phyloP scores from a whole-genome alignment of 2,888 invertebrate species.

The Lithophane socia region DNA sequence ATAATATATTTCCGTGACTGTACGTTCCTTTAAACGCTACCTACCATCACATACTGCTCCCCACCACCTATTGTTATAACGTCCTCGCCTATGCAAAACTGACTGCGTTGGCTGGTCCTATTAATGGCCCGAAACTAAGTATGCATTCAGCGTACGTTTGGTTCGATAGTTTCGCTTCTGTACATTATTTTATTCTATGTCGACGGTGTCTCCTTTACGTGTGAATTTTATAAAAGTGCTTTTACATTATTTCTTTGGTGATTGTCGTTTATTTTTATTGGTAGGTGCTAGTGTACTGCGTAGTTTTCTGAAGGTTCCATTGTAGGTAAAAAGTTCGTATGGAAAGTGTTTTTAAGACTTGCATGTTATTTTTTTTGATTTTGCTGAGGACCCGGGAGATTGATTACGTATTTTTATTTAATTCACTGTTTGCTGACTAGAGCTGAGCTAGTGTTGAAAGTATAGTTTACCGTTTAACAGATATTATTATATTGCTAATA shows the following conservation, averaged over 20 bases:
- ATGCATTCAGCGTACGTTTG: neutral
- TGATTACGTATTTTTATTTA: too few relatives aligned
- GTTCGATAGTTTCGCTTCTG: conserved; percentile 4
- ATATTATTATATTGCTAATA: neutral
- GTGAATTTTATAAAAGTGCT: conserved; percentile 58
- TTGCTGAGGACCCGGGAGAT: neutral
- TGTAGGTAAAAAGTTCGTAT: neutral
- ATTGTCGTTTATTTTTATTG: conserved; percentile 66
- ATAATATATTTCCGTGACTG: neutral
- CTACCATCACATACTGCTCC: neutral
- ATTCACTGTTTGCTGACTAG: too few relatives aligned
- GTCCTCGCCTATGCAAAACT: neutral
- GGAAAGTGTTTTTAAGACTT: neutral
- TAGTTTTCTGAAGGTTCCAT: conserved; percentile 14
- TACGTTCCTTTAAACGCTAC: neutral
- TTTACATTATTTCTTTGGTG: conserved; percentile 53
- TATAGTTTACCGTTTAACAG: neutral
- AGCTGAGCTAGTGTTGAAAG: neutral
- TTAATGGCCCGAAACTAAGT: neutral
- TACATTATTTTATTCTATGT: conserved; percentile 5
- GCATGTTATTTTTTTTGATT: neutral
- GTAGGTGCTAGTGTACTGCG: conserved; percentile 15
- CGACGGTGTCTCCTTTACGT: conserved; percentile 27
- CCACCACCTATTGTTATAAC: neutral
- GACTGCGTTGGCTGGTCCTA: neutral